A percentile compares a stretch with the other conserved stretches of the same genome.
Conservation (phyloP, 1,140 invertebrate genomes). For the Battus philenor region DNA sequence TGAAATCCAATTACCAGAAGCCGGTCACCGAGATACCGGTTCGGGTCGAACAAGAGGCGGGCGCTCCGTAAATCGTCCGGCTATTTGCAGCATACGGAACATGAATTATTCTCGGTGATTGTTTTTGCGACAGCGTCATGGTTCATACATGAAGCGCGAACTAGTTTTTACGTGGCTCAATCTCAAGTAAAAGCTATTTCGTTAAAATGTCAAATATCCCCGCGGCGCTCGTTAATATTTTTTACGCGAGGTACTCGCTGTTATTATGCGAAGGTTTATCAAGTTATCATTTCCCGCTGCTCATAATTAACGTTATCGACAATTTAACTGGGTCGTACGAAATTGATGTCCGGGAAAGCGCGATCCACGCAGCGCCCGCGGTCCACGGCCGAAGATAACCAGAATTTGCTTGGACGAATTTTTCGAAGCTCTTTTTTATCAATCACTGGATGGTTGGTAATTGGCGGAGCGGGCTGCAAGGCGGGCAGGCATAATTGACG, state of each 20-base stretch:
- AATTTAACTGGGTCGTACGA: constrained; percentile 31
- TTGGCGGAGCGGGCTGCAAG: constrained; percentile 49
- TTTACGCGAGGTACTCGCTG: constrained; percentile 13
- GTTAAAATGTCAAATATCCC: constrained; percentile 47
- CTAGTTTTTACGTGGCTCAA: constrained; percentile 59
- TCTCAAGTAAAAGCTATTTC: constrained; percentile 53
- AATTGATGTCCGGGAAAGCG: constrained; percentile 40
- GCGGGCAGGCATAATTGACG: constrained; percentile 57
- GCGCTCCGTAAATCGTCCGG: constrained; percentile 55
- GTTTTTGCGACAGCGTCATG: constrained; percentile 68
- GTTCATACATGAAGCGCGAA: constrained; percentile 74
- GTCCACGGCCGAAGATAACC: constrained; percentile 48
- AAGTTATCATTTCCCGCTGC: constrained; percentile 35
- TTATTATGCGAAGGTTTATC: constrained; percentile 17
- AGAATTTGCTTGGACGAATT: constrained; percentile 65
- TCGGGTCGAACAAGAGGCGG: constrained; percentile 34
- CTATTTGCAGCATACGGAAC: constrained; percentile 73
- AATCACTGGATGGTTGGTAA: constrained; percentile 61
- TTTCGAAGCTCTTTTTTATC: constrained; percentile 67
- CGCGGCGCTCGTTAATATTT: constrained; percentile 26
- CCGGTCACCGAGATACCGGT: constrained; percentile 58
- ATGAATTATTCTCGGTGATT: constrained; percentile 75
- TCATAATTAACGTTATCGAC: constrained; percentile 51
- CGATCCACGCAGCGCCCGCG: constrained; percentile 36
- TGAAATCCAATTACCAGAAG: constrained; percentile 73